Evolutionary conservation across 2,888 invertebrate species (phyloP), one percentile per base, ranked within the genome.

Genomic region (Chrysolina oricalcia): DNA sequence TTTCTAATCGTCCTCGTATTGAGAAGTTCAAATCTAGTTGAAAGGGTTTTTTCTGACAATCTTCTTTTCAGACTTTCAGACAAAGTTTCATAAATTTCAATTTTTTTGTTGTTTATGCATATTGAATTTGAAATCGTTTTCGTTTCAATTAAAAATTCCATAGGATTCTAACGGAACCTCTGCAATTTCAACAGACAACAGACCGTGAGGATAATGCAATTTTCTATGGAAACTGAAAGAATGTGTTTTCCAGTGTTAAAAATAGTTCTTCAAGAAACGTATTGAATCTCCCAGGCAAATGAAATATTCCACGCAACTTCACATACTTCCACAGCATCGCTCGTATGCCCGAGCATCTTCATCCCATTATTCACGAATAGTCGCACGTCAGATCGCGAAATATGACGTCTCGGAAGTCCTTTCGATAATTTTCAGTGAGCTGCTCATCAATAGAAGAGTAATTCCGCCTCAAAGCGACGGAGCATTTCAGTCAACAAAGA

Each of bases 361-460:
- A 48, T 48, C 17, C 17, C 10, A 53, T 53, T 53, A 21, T 53
- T 21, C 21, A 3, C 21, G 10, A 53, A 21, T 21, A 19, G 1
- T 53, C 6, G 21, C 21, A 19, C 53, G 13, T 21, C 23, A 53
- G 4, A 1, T 21, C 21, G 5, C 21, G 23, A 35, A n/a, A 23
- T 21, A 46, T n/a, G 46, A 21, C 67, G 68, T 40, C 21, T 56
- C 19, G 17, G 53, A 68, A 68, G 40, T 68, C 53, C 46, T 48
- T 68, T 6, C 46, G 23, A 66, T 41, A 21, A 66, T 66, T 66
- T 41, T 10, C 48, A 66, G 27, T 66, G 21, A 64, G 19, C 19
- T 43, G n/a, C n/a, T 48, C 50, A 50, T 68, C 53, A 68, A 68
- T 56, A 53, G 68, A 48, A 67, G 35, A 68, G 53, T 56, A 27